Evolutionary conservation across 1,140 invertebrate species (phyloP).

Genomic region (Trinorchestia longiramus): DNA sequence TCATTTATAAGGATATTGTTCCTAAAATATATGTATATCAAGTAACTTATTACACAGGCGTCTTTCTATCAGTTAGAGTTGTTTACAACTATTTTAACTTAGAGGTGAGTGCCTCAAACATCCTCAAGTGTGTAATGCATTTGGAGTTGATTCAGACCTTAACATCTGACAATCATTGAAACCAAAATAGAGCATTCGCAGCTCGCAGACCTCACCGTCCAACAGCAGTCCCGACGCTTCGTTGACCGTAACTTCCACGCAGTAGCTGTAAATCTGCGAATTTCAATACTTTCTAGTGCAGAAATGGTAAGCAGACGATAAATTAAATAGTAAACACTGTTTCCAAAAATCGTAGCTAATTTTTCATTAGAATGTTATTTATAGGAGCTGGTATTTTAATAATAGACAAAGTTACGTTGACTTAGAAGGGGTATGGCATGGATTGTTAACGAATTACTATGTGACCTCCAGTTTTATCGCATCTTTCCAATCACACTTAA

Average conservation of each 20-base stretch:
- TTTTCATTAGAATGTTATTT: neutral
- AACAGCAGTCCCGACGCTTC: neutral
- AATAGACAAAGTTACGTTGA: too few species aligned
- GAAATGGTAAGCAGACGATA: neutral
- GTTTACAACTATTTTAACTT: too few species aligned
- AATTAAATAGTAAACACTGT: neutral
- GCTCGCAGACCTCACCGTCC: neutral
- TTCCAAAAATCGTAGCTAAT: neutral
- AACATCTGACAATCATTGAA: neutral
- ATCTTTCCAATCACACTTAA: too few species aligned
- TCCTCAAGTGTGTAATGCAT: too few species aligned
- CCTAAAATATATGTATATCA: too few species aligned
- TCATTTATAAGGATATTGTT: too few species aligned
- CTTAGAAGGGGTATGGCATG: neutral
- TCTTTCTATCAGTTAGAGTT: too few species aligned
- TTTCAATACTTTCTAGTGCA: neutral
- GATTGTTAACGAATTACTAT: neutral
- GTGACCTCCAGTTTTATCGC: too few species aligned
- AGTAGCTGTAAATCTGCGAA: neutral
- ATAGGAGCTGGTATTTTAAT: neutral
- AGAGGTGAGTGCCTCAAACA: too few species aligned
- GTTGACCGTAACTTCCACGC: neutral
- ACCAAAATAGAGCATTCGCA: neutral
- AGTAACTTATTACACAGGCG: too few species aligned
- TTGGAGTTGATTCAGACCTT: too few species aligned